These are phyloP conservation scores for Antedon mediterranea DNA, from an alignment of 53 echinoderm and acorn worm genomes.

Conservation along the genomic window DNA sequence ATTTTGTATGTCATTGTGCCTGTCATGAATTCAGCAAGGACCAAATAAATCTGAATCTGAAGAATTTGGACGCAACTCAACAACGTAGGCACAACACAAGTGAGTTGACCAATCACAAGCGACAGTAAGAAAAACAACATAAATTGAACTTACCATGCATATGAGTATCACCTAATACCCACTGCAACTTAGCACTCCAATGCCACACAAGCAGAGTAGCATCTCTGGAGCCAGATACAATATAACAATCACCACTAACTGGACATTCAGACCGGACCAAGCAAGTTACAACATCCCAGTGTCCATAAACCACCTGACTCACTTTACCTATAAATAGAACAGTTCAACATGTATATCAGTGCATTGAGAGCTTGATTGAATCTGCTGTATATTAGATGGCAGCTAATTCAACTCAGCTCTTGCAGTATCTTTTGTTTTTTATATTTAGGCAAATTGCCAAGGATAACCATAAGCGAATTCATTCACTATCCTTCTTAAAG, in stretches of 20 bases:
- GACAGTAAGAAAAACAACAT: too few species aligned
- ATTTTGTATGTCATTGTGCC: too few species aligned
- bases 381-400: neutral
- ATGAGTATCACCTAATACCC: slow-evolving; percentile 92
- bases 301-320: slow-evolving; percentile 93
- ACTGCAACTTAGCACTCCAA: slow-evolving; percentile 97
- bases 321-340: slow-evolving; percentile 58
- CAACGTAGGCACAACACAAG: too few species aligned
- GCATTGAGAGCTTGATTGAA: neutral
- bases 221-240: slow-evolving; percentile 91
- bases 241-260: slow-evolving; percentile 92
- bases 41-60: too few species aligned
- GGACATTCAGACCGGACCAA: slow-evolving; percentile 92
- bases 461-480: too few species aligned
- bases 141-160: slow-evolving; percentile 65
- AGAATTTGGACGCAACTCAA: too few species aligned
- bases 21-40: too few species aligned
- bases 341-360: neutral
- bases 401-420: too few species aligned
- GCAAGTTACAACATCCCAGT: slow-evolving; percentile 99
- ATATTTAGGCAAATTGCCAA: too few species aligned
- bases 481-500: too few species aligned
- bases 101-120: too few species aligned
- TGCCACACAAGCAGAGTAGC: slow-evolving; percentile 97
- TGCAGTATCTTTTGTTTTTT: too few species aligned